Conservation (phyloP, 2,888 invertebrate genomes). For the Orthosia incerta region DNA sequence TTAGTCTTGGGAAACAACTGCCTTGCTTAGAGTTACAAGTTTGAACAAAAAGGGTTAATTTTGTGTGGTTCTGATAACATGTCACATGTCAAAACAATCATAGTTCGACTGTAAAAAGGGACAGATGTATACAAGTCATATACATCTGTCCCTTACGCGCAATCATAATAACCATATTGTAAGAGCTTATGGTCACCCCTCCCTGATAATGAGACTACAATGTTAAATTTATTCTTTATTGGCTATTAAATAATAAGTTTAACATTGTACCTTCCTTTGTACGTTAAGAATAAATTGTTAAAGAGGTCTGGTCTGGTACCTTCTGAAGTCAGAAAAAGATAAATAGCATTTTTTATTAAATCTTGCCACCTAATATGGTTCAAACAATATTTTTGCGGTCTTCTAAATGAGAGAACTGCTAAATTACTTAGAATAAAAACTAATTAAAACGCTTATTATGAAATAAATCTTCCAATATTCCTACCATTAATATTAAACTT, state of each 20-base stretch:
- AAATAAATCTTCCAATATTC: constrained; percentile 18
- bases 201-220: neutral
- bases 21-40: neutral
- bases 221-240: neutral
- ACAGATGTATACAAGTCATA: no score
- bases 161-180: no score
- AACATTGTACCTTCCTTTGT: neutral
- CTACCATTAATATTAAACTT: neutral
- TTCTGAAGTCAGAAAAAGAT: neutral
- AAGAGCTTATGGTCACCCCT: no score
- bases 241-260: no score
- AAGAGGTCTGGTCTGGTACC: neutral
- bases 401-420: neutral
- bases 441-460: constrained; percentile 33
- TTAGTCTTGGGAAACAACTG: neutral
- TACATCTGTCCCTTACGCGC: no score
- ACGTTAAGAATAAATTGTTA: neutral
- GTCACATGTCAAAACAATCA: no score
- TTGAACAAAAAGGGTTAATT: neutral
- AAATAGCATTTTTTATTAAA: neutral
- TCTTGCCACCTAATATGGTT: no score
- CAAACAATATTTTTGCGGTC: constrained; percentile 2
- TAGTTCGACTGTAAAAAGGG: no score
- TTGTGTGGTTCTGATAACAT: neutral
- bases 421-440: constrained; percentile 11